A percentile compares a stretch with the other conserved stretches of the same genome.
Evolutionary conservation across 2,113 vertebrate species (phyloP).

Genomic region (Hemicordylus capensis): DNA sequence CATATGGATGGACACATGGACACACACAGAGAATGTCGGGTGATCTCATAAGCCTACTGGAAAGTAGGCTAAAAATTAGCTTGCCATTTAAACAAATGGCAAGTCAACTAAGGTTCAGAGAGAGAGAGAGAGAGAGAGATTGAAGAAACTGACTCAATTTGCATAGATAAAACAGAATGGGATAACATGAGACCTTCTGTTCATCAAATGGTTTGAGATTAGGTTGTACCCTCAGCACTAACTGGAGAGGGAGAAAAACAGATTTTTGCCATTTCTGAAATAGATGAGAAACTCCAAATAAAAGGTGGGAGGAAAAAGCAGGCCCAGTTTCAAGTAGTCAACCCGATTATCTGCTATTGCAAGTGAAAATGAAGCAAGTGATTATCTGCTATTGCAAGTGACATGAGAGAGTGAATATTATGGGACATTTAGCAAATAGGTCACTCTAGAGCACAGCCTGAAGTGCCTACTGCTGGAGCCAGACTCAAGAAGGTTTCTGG

Average conservation of each 20-base stretch:
- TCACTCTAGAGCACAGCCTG: not conserved
- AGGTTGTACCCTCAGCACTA: not conserved
- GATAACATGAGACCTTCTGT: not conserved
- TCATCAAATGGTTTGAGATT: not conserved
- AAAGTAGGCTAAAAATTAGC: no score
- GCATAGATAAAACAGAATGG: not conserved
- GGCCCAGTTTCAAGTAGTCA: not conserved
- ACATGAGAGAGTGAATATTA: not conserved
- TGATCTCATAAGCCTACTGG: no score
- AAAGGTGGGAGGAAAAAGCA: not conserved
- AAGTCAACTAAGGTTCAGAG: no score
- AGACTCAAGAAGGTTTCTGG: not conserved
- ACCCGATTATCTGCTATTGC: not conserved
- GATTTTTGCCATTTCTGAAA: not conserved
- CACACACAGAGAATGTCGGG: no score
- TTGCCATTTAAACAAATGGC: no score
- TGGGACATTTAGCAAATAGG: not conserved
- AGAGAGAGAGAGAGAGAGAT: no score
- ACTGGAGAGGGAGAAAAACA: not conserved
- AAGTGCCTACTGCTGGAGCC: not conserved
- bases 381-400: not conserved
- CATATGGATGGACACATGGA: no score
- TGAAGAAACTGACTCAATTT: not conserved
- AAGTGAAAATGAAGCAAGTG: no score
- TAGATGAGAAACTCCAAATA: not conserved